Evolutionary conservation across 2,797 vertebrate genomes (phyloP), one percentile per base, ranked within the genome.

Genomic region (Hirundo rustica): DNA sequence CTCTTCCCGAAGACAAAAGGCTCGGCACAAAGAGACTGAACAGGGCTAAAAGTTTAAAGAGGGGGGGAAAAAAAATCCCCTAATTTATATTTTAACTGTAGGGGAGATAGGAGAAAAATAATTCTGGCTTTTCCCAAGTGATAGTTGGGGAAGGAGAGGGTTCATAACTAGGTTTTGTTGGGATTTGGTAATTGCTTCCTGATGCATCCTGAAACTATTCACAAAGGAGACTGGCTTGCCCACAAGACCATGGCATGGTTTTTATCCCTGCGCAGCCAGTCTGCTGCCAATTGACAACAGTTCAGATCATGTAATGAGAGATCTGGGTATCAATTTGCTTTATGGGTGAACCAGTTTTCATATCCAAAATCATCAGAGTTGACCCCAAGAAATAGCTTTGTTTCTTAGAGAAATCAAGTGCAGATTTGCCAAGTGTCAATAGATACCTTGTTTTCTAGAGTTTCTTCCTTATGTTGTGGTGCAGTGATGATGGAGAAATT

Each of bases 1-100:
- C 88, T 92, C 87, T 89, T 89, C 64, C 34, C 34, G 7, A 54
- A 72, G 66, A 93, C 93, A 96, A 94, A 97, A 81, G 92, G 27
- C 58, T 67, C 12, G 5, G 45, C 74, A 70, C 68, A 92, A 96
- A 95, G 72, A 60, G 50, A n/a, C 87, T 92, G 32, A 97, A 85
- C 55, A 20, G 90, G 75, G 40, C 17, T 64, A 51, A 50, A 95
- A 87, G 60, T 90, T 94, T 76, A 51, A 85, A 81, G 32, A 32
- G 19, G 2, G 1, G 1, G 26, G 18, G 11, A 11, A n/a, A 32
- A n/a, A n/a, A 26, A 21, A 16, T 12, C 40, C 42, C 13, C 25
- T 73, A n/a, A 51, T 61, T 88, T 67, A 36, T 74, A 29, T 70
- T 97, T 95, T 89, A 79, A 90, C 50, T 83, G 21, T 78, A 94